phyloP scores from a whole-genome alignment of 2,888 invertebrate genomes.

The Nomada hirtipes region DNA sequence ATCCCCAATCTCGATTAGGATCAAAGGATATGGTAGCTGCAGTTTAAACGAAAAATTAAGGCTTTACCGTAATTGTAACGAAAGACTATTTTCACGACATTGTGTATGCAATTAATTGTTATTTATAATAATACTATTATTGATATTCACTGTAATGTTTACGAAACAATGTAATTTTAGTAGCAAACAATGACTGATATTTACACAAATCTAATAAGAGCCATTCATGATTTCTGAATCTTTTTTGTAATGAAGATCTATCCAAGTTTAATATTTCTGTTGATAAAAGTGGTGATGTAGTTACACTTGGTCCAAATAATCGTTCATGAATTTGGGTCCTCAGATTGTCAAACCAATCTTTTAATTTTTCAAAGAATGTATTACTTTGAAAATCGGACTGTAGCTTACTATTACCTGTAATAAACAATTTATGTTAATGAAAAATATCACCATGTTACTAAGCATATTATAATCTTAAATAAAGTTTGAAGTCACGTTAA shows the following conservation, averaged over 20 bases:
- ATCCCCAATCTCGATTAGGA: slow-evolving; percentile 74
- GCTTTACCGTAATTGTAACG: neutral
- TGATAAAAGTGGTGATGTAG: neutral
- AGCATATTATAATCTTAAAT: neutral
- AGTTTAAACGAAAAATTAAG: slow-evolving; percentile 17
- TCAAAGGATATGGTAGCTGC: slow-evolving; percentile 73
- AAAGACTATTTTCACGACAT: neutral
- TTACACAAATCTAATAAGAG: slow-evolving; percentile 66
- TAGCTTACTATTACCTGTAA: slow-evolving; percentile 29
- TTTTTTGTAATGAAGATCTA: slow-evolving; percentile 33
- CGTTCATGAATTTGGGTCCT: slow-evolving; percentile 47
- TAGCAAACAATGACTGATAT: slow-evolving; percentile 2
- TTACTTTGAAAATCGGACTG: slow-evolving; percentile 32
- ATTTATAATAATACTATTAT: neutral
- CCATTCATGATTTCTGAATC: slow-evolving; percentile 30
- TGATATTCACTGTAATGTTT: neutral
- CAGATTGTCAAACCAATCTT: slow-evolving; percentile 72
- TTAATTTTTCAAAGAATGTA: slow-evolving; percentile 65
- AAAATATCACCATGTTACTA: too few relatives aligned
- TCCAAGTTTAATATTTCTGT: slow-evolving; percentile 53
- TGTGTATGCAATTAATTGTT: neutral
- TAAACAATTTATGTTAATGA: neutral
- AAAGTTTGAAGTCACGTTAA: neutral
- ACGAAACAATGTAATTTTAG: neutral
- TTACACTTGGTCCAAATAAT: slow-evolving; percentile 27